Evolutionary conservation across 2,888 invertebrate genomes (phyloP).

Genomic region (Liodrosophila aerea): DNA sequence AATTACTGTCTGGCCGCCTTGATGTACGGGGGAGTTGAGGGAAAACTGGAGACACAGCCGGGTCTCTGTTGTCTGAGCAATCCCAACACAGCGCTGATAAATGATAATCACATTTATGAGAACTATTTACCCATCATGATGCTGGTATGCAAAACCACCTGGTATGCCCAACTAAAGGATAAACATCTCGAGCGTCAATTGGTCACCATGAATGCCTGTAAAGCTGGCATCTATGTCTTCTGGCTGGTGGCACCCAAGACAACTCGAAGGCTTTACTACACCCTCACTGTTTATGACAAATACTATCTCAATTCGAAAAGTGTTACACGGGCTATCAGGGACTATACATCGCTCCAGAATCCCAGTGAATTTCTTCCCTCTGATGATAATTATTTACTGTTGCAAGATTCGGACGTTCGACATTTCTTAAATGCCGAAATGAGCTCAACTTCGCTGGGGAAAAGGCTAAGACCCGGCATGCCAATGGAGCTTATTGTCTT

Average conservation of each 20-base stretch:
- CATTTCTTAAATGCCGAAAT: conserved; percentile 7
- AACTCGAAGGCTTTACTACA: conserved; percentile 32
- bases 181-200: conserved; percentile 32
- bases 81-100: conserved; percentile 28
- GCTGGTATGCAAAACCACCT: conserved; percentile 43
- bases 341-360: conserved; percentile 32
- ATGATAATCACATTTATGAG: conserved; percentile 12
- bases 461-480: conserved; percentile 2
- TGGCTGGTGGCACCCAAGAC: conserved; percentile 49
- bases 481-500: conserved; percentile 41
- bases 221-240: conserved; percentile 44
- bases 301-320: conserved; percentile 34
- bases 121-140: conserved; percentile 45
- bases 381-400: conserved; percentile 41
- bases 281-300: conserved; percentile 48
- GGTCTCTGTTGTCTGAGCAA: conserved; percentile 15
- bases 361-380: conserved; percentile 45
- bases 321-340: conserved; percentile 39
- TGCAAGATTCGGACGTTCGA: conserved; percentile 41
- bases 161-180: conserved; percentile 46
- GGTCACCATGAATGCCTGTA: conserved; percentile 2
- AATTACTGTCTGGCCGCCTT: conserved; percentile 35
- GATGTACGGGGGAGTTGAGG: conserved; percentile 39
- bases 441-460: not conserved
- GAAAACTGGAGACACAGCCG: conserved; percentile 10